A percentile compares a stretch with the other conserved stretches of the same genome.
These are phyloP conservation scores for Tupaia tana DNA, from an alignment of 2,113 vertebrate genomes.

Conservation along the genomic window DNA sequence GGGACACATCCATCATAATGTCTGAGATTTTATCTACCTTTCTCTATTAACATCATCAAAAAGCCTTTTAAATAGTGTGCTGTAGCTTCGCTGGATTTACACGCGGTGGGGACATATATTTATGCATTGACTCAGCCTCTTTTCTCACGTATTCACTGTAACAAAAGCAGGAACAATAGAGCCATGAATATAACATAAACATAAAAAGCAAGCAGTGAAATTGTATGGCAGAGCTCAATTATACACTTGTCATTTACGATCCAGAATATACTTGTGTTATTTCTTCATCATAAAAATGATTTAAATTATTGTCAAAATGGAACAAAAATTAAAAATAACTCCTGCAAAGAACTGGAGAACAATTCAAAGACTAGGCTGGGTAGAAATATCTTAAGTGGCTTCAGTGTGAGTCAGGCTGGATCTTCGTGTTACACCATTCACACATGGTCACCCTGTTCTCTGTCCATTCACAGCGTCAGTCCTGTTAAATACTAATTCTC, in stretches of 20 bases:
- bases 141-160: neutral
- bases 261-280: neutral
- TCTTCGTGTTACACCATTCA: neutral
- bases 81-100: neutral
- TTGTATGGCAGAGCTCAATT: too few species aligned
- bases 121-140: neutral
- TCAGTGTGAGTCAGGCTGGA: neutral
- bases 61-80: neutral
- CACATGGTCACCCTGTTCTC: neutral
- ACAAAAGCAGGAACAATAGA: neutral
- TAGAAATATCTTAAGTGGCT: neutral
- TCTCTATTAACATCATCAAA: neutral
- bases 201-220: too few species aligned
- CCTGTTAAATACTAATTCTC: neutral
- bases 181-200: neutral
- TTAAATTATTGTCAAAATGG: neutral
- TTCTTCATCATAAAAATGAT: neutral
- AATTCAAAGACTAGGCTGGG: neutral
- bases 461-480: neutral
- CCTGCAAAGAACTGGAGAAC: neutral
- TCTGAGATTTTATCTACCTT: neutral
- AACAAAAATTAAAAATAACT: neutral
- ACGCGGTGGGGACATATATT: neutral
- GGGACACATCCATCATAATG: accelerated
- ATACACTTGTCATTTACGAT: neutral